Evolutionary conservation across 2,888 invertebrate genomes (phyloP).

Genomic region (Tenthredo mesomela): DNA sequence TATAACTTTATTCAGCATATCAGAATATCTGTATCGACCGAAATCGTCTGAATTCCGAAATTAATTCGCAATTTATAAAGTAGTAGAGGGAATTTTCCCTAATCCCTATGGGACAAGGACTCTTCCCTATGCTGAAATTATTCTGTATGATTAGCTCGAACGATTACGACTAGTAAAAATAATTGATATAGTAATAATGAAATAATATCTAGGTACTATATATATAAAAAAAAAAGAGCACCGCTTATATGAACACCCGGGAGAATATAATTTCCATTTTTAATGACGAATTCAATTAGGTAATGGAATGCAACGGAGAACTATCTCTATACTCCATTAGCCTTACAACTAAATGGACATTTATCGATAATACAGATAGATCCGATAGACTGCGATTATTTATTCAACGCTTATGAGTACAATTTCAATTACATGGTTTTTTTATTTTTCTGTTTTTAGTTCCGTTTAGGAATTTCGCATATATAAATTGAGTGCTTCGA

Average conservation of each 20-base stretch:
- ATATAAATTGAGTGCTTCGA: too few species aligned
- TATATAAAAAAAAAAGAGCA: background rate
- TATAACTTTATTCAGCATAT: background rate
- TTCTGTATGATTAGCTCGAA: background rate
- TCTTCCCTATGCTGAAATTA: background rate
- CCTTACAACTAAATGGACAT: background rate
- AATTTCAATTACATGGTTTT: background rate
- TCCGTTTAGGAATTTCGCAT: too few species aligned
- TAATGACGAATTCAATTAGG: background rate
- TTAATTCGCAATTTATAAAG: background rate
- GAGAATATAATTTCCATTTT: background rate
- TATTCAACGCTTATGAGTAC: background rate
- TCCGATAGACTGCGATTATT: background rate
- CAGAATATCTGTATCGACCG: background rate
- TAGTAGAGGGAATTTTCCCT: background rate
- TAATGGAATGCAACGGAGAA: background rate
- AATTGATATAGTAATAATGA: background rate
- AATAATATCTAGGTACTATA: too few species aligned
- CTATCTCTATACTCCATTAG: too few species aligned
- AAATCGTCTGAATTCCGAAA: background rate
- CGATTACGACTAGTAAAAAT: background rate
- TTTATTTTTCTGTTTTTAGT: too few species aligned
- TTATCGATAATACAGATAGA: background rate
- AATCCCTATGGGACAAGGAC: background rate
- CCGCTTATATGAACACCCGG: background rate